phyloP scores from a whole-genome alignment of 1,140 invertebrate genomes.

The Aradophagus sp. region DNA sequence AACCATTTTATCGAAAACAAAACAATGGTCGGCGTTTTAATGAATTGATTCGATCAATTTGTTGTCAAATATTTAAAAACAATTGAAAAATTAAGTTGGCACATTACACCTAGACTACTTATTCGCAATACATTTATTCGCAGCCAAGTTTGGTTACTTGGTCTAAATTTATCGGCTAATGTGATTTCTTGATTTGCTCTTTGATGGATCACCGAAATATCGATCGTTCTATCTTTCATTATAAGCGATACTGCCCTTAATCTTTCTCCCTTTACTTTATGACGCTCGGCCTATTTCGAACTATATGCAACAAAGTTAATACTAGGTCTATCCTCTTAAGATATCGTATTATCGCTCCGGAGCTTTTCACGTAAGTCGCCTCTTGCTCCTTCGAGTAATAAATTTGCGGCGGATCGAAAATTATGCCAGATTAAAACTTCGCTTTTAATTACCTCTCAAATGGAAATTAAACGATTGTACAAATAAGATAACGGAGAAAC shows the following conservation, averaged over 20 bases:
- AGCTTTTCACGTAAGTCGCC: slow-evolving; percentile 62
- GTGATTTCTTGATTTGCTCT: slow-evolving; percentile 14
- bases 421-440: slow-evolving; percentile 68
- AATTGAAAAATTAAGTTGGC: too few relatives aligned
- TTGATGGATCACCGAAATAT: slow-evolving; percentile 22
- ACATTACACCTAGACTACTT: too few relatives aligned
- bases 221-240: slow-evolving; percentile 18
- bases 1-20: too few relatives aligned
- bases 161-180: too few relatives aligned
- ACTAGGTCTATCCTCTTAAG: slow-evolving; percentile 63
- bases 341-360: slow-evolving; percentile 67
- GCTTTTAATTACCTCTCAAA: slow-evolving; percentile 63
- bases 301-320: slow-evolving; percentile 60
- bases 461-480: slow-evolving; percentile 44
- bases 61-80: too few relatives aligned
- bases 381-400: slow-evolving; percentile 42
- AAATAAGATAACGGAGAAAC: slow-evolving; percentile 27
- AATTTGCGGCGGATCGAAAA: slow-evolving; percentile 63
- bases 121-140: too few relatives aligned
- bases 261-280: slow-evolving; percentile 34
- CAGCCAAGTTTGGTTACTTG: slow-evolving; percentile 17
- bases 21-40: too few relatives aligned
- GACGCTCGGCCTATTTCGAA: slow-evolving; percentile 43
- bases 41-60: too few relatives aligned
- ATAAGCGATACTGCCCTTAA: too few relatives aligned